A percentile compares a stretch with the other conserved stretches of the same genome.
These are phyloP conservation scores for Chloroceryle amazona DNA, from an alignment of 2,797 vertebrate species.

Conservation along the genomic window DNA sequence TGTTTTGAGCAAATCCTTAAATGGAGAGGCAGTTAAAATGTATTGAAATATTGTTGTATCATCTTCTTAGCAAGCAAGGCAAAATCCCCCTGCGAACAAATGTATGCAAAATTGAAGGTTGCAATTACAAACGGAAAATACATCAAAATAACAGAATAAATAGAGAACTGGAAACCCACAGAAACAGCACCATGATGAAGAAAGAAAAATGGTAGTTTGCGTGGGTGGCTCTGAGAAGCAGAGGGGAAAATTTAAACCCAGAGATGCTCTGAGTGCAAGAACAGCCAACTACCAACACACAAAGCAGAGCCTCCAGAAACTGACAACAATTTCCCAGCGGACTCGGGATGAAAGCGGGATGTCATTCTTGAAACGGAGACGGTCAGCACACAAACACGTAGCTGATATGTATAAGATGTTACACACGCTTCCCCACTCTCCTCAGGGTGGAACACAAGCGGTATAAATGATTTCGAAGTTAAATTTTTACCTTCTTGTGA, in stretches of 20 bases:
- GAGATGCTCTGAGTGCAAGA: neutral
- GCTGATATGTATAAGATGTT: neutral
- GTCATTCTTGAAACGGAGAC: neutral
- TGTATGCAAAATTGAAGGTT: neutral
- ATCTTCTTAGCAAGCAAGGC: neutral
- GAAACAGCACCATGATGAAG: neutral
- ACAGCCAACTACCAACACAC: neutral
- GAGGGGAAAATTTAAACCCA: neutral
- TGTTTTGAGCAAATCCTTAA: neutral
- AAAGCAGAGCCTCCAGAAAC: neutral
- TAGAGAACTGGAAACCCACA: neutral
- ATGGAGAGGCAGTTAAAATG: neutral
- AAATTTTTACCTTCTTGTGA: neutral
- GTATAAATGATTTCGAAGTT: neutral
- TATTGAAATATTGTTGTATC: neutral
- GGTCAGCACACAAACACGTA: neutral
- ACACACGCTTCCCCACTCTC: fast-evolving
- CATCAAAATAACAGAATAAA: neutral
- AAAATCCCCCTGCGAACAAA: neutral
- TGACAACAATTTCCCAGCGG: neutral
- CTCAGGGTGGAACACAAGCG: neutral
- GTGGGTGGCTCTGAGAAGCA: neutral
- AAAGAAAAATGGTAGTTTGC: neutral
- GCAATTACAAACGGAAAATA: neutral
- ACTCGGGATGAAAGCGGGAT: neutral